phyloP scores from a whole-genome alignment of 2,797 vertebrate genomes.

The Nasua narica region DNA sequence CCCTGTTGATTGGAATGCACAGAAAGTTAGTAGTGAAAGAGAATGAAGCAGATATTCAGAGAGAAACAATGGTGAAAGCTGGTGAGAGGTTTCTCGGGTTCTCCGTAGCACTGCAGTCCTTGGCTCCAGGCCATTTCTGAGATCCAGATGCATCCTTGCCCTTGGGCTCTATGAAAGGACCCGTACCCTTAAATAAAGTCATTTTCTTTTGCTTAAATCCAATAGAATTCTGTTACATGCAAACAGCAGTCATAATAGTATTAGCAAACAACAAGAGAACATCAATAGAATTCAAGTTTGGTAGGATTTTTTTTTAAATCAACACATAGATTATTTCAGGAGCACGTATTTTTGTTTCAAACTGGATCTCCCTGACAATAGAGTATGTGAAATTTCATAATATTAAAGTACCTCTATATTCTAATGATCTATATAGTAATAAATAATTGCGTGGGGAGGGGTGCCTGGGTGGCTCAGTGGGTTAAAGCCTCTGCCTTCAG shows the following conservation, averaged over 20 bases:
- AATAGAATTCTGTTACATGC: neutral
- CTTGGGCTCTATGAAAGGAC: neutral
- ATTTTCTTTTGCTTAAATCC: slow-evolving; percentile 15
- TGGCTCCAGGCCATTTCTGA: neutral
- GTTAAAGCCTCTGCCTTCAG: too few species aligned
- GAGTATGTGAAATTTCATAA: slow-evolving; percentile 31
- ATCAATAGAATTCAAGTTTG: neutral
- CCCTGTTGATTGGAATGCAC: neutral
- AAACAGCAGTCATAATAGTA: neutral
- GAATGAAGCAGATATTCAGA: neutral
- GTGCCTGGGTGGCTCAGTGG: neutral
- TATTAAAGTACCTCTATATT: slow-evolving; percentile 44
- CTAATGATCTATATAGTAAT: neutral
- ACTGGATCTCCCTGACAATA: neutral
- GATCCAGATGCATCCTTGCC: neutral
- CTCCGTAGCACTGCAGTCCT: neutral
- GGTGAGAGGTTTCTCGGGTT: neutral
- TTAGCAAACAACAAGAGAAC: slow-evolving; percentile 8
- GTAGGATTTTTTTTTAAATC: neutral
- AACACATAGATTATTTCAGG: neutral
- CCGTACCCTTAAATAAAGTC: neutral
- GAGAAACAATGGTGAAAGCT: neutral
- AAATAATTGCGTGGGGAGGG: neutral
- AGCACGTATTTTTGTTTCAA: slow-evolving; percentile 36
- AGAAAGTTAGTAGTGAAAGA: neutral